These are phyloP conservation scores for Eilema caniola DNA, from an alignment of 2,888 invertebrate species.

Conservation along the genomic window DNA sequence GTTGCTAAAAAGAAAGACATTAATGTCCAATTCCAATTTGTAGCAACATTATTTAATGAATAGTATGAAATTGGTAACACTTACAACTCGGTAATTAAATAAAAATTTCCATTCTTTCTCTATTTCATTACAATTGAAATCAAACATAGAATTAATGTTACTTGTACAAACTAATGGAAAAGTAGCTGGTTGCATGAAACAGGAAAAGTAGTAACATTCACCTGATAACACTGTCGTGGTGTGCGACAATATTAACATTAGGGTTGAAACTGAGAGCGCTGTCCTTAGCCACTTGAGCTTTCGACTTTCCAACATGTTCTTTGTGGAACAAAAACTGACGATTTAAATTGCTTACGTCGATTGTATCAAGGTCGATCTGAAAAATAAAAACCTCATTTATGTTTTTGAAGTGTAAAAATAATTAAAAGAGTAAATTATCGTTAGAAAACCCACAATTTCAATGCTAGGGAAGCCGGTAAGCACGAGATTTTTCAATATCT, in stretches of 20 bases:
- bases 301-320: constrained; percentile 99
- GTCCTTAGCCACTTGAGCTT: constrained; percentile 96
- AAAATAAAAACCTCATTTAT: constrained; percentile 63
- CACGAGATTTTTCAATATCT: constrained; percentile 98
- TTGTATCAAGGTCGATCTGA: constrained; percentile 99
- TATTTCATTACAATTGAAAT: not conserved
- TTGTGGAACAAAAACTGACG: constrained; percentile 99
- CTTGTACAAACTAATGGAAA: not conserved
- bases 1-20: no score
- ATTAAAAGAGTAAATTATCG: constrained; percentile 16
- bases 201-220: constrained; percentile 77
- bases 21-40: no score
- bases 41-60: no score
- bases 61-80: not conserved
- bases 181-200: no score
- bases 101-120: not conserved
- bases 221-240: constrained; percentile 98
- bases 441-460: constrained; percentile 92
- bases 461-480: constrained; percentile 97
- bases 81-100: not conserved
- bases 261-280: constrained; percentile 96
- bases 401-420: not conserved
- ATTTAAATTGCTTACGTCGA: constrained; percentile 99
- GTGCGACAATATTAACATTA: constrained; percentile 94
- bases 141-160: not conserved